These are phyloP conservation scores for Venustoraphidia nigricollis DNA, from an alignment of 2,888 invertebrate genomes.

Conservation along the genomic window DNA sequence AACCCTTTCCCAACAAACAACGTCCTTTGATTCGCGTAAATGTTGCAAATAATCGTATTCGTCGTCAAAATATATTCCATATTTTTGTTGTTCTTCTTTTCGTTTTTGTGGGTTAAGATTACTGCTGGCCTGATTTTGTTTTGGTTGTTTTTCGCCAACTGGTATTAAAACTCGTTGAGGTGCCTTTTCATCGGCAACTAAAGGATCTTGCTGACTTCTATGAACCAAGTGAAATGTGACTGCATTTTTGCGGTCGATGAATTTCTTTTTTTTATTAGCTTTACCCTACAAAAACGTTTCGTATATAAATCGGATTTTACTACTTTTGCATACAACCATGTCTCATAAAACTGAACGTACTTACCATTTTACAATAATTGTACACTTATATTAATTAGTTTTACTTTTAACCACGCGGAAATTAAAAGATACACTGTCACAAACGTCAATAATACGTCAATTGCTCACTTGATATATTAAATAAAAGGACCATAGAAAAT, in stretches of 20 bases:
- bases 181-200: slow-evolving; percentile 75
- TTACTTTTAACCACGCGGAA: too few species aligned
- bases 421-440: too few species aligned
- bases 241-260: slow-evolving; percentile 82
- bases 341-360: too few species aligned
- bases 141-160: slow-evolving; percentile 20
- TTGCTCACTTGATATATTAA: too few species aligned
- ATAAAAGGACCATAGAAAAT: too few species aligned
- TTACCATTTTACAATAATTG: too few species aligned
- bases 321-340: too few species aligned
- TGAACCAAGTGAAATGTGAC: slow-evolving; percentile 87
- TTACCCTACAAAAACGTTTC: slow-evolving; percentile 10
- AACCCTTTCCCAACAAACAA: slow-evolving; percentile 36
- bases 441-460: too few species aligned
- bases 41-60: slow-evolving; percentile 93
- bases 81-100: slow-evolving; percentile 62
- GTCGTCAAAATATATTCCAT: slow-evolving; percentile 86
- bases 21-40: slow-evolving; percentile 46
- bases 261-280: slow-evolving; percentile 60
- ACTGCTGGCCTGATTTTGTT: neutral
- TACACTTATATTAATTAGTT: too few species aligned
- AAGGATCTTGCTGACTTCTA: slow-evolving; percentile 85
- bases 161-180: slow-evolving; percentile 75
- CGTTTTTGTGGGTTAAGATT: slow-evolving; percentile 28
- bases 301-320: too few species aligned